phyloP scores from a whole-genome alignment of 2,113 vertebrate genomes.

The human region GRCh38 chr4:72781001-72781500 shows the following conservation, averaged over 20 bases:
- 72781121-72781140: background rate
- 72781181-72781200: background rate
- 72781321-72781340: background rate
- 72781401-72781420: background rate
- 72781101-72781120: background rate
- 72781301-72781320: background rate
- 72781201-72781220: background rate
- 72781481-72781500: background rate
- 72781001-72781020: background rate
- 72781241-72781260: background rate
- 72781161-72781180: background rate
- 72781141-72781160: background rate
- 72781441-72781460: background rate
- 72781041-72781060: background rate
- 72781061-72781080: background rate
- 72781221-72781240: background rate
- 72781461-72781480: background rate
- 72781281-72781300: background rate
- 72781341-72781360: background rate
- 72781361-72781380: background rate
- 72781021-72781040: background rate
- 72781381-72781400: constrained; percentile 6
- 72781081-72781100: background rate
- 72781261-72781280: background rate
- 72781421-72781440: background rate